Evolutionary conservation across 1,140 invertebrate species (phyloP), one percentile per base, ranked within the genome.

Genomic region (Ooceraea biroi): DNA sequence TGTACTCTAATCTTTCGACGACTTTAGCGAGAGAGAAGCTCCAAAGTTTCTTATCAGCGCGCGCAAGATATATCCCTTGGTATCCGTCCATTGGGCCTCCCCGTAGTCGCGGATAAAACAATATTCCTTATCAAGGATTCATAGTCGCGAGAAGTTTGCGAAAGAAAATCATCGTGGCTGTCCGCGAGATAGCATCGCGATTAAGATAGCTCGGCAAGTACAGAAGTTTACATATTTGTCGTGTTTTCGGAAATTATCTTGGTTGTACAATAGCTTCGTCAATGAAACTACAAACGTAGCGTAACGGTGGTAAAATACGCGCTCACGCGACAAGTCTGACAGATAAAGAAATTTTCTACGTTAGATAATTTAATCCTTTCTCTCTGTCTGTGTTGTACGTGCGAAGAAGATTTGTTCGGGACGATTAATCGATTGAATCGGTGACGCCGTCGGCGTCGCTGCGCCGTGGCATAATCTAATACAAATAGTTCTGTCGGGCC

Each of bases 1-100:
- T 78, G 76, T 78, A 46, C 76, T 78, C 76, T 78, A 78, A 78
- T 78, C 76, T 78, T 78, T 78, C 63, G 76, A 69, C 63, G 76
- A 69, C 76, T 78, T 78, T 57, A 25, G 76, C 50, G 50, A 78
- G 76, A 78, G 76, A 57, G 63, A 57, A 69, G 57, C 66, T 78
- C 17, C 76, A 69, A 78, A 78, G 76, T 78, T 78, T 78, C 76
- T 78, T 78, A 78, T 78, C 76, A 78, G 76, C 57, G 36, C 52
- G 76, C 63, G 50, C 76, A 78, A 69, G 76, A 78, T 78, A 78
- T 78, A 78, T 78, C 50, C 76, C 36, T 27, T 22, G 50, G 63
- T 78, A 78, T 78, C 50, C 76, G 48, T 78, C 63, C 50, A 78
- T 78, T 78, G 63, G 76, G 52, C 44, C 63, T 48, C 61, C 30